Conservation (phyloP, 2,888 invertebrate genomes). For the Cloeon dipterum region DNA sequence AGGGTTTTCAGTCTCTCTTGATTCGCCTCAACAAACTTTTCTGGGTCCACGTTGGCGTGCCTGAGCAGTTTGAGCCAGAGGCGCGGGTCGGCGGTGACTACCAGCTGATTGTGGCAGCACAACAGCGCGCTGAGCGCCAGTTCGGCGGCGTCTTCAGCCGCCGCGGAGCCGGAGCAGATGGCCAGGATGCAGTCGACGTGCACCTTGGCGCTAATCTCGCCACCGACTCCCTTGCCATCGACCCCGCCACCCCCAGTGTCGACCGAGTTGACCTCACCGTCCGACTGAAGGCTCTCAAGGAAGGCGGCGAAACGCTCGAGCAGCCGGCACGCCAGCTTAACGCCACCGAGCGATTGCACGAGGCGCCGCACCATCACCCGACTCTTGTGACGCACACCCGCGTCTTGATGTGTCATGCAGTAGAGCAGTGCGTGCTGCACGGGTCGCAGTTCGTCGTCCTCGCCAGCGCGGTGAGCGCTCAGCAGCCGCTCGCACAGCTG, state of each 20-base stretch:
- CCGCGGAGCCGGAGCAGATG: slow-evolving; percentile 18
- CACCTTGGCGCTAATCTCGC: slow-evolving; percentile 14
- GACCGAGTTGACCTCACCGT: slow-evolving; percentile 17
- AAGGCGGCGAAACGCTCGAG: slow-evolving; percentile 38
- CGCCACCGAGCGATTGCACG: slow-evolving; percentile 31
- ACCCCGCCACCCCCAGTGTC: slow-evolving; percentile 18
- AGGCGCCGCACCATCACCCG: slow-evolving; percentile 33
- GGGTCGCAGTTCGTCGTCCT: slow-evolving; percentile 38
- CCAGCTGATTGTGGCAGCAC: slow-evolving; percentile 46
- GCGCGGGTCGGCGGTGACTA: slow-evolving; percentile 26
- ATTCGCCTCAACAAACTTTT: slow-evolving; percentile 31
- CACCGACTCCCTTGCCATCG: slow-evolving; percentile 5
- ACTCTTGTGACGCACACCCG: slow-evolving; percentile 35
- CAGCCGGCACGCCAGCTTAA: slow-evolving; percentile 34
- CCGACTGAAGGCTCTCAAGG: slow-evolving; percentile 23
- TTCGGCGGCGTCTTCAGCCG: slow-evolving; percentile 28
- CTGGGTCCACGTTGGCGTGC: slow-evolving; percentile 30
- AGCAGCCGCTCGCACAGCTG: slow-evolving; percentile 48
- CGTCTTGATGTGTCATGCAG: slow-evolving; percentile 37
- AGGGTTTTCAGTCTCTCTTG: slow-evolving; percentile 30
- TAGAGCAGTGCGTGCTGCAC: slow-evolving; percentile 47
- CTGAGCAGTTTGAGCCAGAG: slow-evolving; percentile 45
- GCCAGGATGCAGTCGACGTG: slow-evolving; percentile 19
- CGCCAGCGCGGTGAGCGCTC: slow-evolving; percentile 38
- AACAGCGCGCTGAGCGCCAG: slow-evolving; percentile 38